Evolutionary conservation across 2,888 invertebrate genomes (phyloP), one percentile per base, ranked within the genome.

Genomic region (Spodoptera littoralis): DNA sequence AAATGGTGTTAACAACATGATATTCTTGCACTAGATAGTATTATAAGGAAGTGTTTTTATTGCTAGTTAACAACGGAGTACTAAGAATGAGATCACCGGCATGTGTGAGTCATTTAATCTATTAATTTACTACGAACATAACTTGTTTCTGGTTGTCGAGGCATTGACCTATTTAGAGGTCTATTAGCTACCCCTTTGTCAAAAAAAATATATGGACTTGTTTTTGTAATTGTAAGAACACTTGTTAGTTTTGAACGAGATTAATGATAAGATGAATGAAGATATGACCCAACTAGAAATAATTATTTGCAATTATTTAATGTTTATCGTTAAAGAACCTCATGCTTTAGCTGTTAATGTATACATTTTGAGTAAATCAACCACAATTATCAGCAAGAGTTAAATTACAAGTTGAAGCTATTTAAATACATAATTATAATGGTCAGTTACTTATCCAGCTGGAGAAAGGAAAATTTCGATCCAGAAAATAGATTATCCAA

Each of bases 101-200:
- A 60, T 51, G 64, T 70, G 73, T 92, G 91, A 92, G 77, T 91
- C 90, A 91, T 76, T 76, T 70, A 76, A 76, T 84, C 81, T 87
- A 88, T 88, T 88, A 85, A 86, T 88, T 88, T 86, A 77, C 72
- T 76, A 74, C 69, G 65, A 80, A 73, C 81, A 82, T 76, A 77
- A 80, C 81, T 77, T 73, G 81, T 84, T 81, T 84, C 83, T 86
- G 82, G 82, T 81, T 77, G 76, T 79, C 76, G 78, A 82, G 85
- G 82, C 83, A 82, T 87, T 92, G 91, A 89, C 91, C 92, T 81
- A 91, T 88, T 82, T 87, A 76, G 24, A 64, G 41, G 49, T 53
- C 53, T 53, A 60, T 70, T 65, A 61, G 62, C 68, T 78, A 76
- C 73, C 78, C 73, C 73, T 77, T 81, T 70, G 78, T 74, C 77